Base-by-base conservation (phyloP, 2,113 vertebrate species). In the Hymenochirus boettgeri region DNA sequence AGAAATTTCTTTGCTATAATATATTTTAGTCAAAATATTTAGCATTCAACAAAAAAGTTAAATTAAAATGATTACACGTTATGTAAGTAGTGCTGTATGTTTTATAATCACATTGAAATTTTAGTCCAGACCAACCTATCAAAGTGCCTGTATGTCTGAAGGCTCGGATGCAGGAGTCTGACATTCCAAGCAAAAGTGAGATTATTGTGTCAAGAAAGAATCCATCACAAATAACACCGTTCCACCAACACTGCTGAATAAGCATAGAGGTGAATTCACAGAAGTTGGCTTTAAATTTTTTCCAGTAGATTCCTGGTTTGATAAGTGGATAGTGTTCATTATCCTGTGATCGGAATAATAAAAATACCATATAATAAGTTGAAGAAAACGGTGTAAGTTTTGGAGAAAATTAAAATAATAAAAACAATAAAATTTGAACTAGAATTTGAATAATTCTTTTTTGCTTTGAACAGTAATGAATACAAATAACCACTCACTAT, bases 61-160 rank as follows among this genome's bases (percentile, higher is more conserved):
- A n/a, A n/a, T n/a, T n/a, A n/a, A n/a, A n/a, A n/a, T n/a, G n/a
- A n/a, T n/a, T n/a, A n/a, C n/a, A n/a, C n/a, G n/a, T n/a, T n/a
- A n/a, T n/a, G n/a, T n/a, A n/a, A n/a, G n/a, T n/a, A n/a, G n/a
- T n/a, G n/a, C n/a, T n/a, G n/a, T n/a, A n/a, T n/a, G n/a, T n/a
- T n/a, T n/a, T n/a, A n/a, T n/a, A n/a, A n/a, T n/a, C n/a, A n/a
- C n/a, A n/a, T n/a, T n/a, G n/a, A n/a, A 35, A 35, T 9, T 4
- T 31, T 35, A 35, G 10, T 7, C 10, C 5, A 18, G 13, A 50
- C 72, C 76, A 80, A 94, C 93, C 93, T 81, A 92, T 90, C 11
- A 96, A 88, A 6, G 93, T 93, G 74, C 92, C 93, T n/a, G 94
- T 96, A 81, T 95, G 94, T 63, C 93, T 85, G 74, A 96, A 94